phyloP scores from a whole-genome alignment of 1,140 invertebrate genomes.

The Glomeris maerens region DNA sequence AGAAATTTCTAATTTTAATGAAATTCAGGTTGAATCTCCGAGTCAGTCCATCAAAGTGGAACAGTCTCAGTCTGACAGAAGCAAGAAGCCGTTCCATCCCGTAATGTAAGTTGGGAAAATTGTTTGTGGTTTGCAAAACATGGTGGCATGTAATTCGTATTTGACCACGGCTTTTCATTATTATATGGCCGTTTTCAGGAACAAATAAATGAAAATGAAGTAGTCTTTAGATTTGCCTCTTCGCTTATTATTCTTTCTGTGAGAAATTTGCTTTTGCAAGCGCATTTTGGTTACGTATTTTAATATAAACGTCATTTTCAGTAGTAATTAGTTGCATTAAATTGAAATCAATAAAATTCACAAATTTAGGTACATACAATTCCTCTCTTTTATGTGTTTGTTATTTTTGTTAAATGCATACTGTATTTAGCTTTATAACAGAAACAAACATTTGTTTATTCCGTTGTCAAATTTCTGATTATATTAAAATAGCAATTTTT shows the following conservation, averaged over 20 bases:
- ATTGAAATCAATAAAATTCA: too few species aligned
- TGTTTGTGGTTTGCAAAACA: too few species aligned
- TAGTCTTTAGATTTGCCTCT: background rate
- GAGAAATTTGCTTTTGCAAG: too few species aligned
- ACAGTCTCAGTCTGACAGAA: conserved; percentile 93
- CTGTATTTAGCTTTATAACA: too few species aligned
- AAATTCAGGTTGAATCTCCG: conserved; percentile 59
- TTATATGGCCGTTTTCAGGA: background rate
- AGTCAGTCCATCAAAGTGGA: conserved; percentile 88
- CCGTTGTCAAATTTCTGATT: background rate
- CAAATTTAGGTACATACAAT: too few species aligned
- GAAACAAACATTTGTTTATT: background rate
- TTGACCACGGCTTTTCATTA: background rate
- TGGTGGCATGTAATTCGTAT: too few species aligned
- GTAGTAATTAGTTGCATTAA: too few species aligned
- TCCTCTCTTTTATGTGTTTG: background rate
- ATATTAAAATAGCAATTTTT: conserved; percentile 4
- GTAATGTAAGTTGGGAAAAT: conserved; percentile 76
- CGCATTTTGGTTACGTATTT: too few species aligned
- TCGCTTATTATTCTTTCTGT: conserved; percentile 2
- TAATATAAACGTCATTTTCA: too few species aligned
- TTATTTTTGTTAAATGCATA: conserved; percentile 3
- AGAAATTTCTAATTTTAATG: background rate
- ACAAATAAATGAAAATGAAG: background rate
- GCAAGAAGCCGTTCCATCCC: conserved; percentile 93